A percentile compares a stretch with the other conserved stretches of the same genome.
Evolutionary conservation across 30 jellyfish, hydroid and myxozoan genomes (phyloP).

Genomic region (Hydra vulgaris): DNA sequence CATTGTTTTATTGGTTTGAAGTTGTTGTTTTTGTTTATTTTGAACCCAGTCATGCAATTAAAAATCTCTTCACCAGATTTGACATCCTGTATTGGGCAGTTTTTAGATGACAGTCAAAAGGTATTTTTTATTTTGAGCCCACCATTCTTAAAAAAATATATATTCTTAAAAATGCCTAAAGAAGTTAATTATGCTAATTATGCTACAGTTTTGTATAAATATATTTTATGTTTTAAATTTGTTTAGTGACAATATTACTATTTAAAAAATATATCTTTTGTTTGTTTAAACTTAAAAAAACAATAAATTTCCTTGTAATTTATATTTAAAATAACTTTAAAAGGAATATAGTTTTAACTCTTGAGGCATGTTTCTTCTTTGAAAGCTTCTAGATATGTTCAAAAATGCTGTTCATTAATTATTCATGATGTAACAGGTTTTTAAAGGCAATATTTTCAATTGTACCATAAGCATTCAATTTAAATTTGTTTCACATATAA

Average conservation of each 20-base stretch:
- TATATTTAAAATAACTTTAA: too few relatives aligned
- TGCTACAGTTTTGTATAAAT: too few relatives aligned
- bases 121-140: too few relatives aligned
- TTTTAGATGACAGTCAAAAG: background rate
- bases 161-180: too few relatives aligned
- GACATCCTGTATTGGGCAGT: background rate
- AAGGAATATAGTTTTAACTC: background rate
- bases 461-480: background rate
- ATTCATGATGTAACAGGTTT: background rate
- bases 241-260: too few relatives aligned
- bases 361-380: background rate
- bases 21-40: background rate
- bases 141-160: too few relatives aligned
- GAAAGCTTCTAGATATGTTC: background rate
- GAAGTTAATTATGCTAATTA: too few relatives aligned
- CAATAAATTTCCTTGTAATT: too few relatives aligned
- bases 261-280: too few relatives aligned
- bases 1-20: background rate
- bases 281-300: too few relatives aligned
- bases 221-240: too few relatives aligned
- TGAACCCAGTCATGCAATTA: background rate
- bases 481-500: too few relatives aligned
- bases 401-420: background rate
- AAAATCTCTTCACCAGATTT: background rate
- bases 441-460: background rate